Evolutionary conservation across 2,797 vertebrate species (phyloP).

Genomic region (Botia kubotai): DNA sequence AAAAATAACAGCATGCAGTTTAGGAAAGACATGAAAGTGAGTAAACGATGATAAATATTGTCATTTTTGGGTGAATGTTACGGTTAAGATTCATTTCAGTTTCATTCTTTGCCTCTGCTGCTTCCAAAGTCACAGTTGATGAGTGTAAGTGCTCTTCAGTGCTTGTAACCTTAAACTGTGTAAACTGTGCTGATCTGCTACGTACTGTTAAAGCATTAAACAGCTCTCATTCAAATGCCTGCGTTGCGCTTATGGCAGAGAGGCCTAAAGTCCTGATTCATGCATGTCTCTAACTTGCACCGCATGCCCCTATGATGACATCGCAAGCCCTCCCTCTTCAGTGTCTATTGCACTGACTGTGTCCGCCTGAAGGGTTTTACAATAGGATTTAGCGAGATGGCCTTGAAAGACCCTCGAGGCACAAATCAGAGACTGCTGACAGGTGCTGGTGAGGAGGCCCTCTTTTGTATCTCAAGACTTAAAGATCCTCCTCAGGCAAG

Average conservation of each 20-base stretch:
- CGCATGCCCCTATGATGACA: slow-evolving; percentile 57
- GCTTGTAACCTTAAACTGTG: too few relatives aligned
- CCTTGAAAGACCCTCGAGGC: slow-evolving; percentile 58
- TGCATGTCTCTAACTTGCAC: slow-evolving; percentile 50
- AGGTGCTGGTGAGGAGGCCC: slow-evolving; percentile 31
- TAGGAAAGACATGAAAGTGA: too few relatives aligned
- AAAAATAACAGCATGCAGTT: too few relatives aligned
- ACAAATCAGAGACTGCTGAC: slow-evolving; percentile 63
- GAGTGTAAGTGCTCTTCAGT: too few relatives aligned
- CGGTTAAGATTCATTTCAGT: too few relatives aligned
- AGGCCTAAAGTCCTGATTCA: slow-evolving; percentile 52
- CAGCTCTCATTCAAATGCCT: slow-evolving; percentile 16
- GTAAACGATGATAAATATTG: too few relatives aligned
- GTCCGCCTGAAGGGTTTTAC: slow-evolving; percentile 62
- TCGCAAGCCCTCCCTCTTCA: slow-evolving; percentile 58
- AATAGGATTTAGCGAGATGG: slow-evolving; percentile 59
- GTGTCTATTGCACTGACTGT: slow-evolving; percentile 49
- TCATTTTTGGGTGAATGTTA: too few relatives aligned
- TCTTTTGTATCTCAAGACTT: slow-evolving; percentile 27
- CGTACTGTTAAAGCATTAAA: slow-evolving; percentile 42
- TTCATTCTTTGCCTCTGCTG: too few relatives aligned
- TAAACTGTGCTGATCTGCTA: slow-evolving; percentile 30
- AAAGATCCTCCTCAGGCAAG: slow-evolving; percentile 32
- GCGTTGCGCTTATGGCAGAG: slow-evolving; percentile 27
- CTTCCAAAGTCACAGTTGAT: too few relatives aligned